Percentiles rank a stretch among this genome's conserved stretches.
Conservation (phyloP, 2,888 invertebrate genomes). For the Leptinotarsa haldemani region DNA sequence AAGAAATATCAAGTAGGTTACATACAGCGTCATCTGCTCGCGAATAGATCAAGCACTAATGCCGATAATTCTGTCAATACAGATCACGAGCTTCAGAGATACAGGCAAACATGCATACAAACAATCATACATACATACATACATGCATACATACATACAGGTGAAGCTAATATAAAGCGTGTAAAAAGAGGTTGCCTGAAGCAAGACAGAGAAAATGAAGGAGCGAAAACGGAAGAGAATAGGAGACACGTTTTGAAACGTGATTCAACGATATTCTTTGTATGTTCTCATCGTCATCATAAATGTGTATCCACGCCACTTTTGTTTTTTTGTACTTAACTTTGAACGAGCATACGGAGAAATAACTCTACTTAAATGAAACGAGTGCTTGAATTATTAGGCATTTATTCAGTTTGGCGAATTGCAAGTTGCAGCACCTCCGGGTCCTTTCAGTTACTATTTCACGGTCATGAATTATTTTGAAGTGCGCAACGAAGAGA, state of each 20-base stretch:
- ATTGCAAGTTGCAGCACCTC: conserved; percentile 28
- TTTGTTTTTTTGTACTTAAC: conserved; percentile 17
- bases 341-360: conserved; percentile 17
- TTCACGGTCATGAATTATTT: conserved; percentile 32
- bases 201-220: neutral
- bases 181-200: too few relatives aligned
- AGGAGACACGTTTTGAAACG: neutral
- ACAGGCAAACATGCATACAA: too few relatives aligned
- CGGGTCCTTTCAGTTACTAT: conserved; percentile 5
- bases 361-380: conserved; percentile 6
- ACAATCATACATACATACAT: too few relatives aligned
- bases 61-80: too few relatives aligned
- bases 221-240: neutral
- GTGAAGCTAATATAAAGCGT: too few relatives aligned
- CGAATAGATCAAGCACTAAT: too few relatives aligned
- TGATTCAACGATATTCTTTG: neutral
- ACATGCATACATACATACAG: too few relatives aligned
- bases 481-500: conserved; percentile 12
- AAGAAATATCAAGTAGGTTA: too few relatives aligned
- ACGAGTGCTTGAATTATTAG: conserved; percentile 3
- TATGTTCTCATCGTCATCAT: neutral
- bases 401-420: conserved; percentile 29
- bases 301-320: conserved; percentile 2
- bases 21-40: too few relatives aligned
- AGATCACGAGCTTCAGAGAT: too few relatives aligned